Evolutionary conservation across 2,888 invertebrate genomes (phyloP).

Genomic region (Oligia fasciuncula): DNA sequence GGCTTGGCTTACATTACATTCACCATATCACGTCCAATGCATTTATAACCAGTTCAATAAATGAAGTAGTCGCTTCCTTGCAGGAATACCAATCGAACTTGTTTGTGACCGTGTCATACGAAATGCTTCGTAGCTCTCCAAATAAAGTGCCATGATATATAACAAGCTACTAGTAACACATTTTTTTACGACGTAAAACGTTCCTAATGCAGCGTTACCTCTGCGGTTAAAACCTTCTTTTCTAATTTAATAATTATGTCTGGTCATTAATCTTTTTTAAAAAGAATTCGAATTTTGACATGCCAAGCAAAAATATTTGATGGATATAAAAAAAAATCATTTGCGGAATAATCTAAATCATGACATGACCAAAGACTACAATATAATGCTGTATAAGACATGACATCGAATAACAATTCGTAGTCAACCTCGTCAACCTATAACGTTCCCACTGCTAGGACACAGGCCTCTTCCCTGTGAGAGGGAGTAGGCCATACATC

Average conservation of each 20-base stretch:
- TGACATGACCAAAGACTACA: too few species aligned
- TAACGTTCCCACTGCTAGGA: not conserved
- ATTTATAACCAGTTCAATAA: conserved; percentile 65
- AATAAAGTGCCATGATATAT: not conserved
- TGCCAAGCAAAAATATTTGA: not conserved
- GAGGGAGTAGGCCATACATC: not conserved
- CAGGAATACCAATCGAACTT: conserved; percentile 48
- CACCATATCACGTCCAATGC: conserved; percentile 61
- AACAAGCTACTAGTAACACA: conserved; percentile 3
- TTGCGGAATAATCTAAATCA: not conserved
- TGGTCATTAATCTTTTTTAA: not conserved
- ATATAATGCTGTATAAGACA: not conserved
- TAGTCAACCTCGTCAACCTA: not conserved
- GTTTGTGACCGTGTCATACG: conserved; percentile 17
- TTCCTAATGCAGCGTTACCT: not conserved
- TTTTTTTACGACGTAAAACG: not conserved
- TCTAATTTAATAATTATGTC: not conserved
- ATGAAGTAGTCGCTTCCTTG: conserved; percentile 37
- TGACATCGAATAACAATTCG: not conserved
- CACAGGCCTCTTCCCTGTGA: not conserved
- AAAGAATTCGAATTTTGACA: not conserved
- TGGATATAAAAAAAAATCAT: not conserved
- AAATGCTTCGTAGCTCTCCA: not conserved
- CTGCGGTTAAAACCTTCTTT: not conserved
- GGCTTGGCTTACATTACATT: conserved; percentile 10